These are phyloP conservation scores for Pachliopta kotzebuea DNA, from an alignment of 2,888 invertebrate species.

Conservation along the genomic window DNA sequence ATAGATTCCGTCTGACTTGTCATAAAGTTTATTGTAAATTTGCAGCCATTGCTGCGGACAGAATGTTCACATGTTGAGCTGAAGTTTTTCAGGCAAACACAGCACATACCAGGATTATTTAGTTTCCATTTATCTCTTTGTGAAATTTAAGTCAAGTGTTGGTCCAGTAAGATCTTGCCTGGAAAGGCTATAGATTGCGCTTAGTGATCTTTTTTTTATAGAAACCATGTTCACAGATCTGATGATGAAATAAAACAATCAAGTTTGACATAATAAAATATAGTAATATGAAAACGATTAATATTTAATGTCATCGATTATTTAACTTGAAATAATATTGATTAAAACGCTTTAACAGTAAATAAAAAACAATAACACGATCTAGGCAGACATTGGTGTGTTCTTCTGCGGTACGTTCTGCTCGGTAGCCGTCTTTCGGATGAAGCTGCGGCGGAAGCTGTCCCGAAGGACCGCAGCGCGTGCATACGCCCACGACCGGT, in stretches of 20 bases:
- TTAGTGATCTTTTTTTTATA: neutral
- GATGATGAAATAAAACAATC: too few relatives aligned
- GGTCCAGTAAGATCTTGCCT: too few relatives aligned
- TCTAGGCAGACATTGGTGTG: constrained; percentile 35
- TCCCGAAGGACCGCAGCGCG: constrained; percentile 40
- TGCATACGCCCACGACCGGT: constrained; percentile 49
- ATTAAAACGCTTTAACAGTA: neutral
- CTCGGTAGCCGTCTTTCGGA: constrained; percentile 34
- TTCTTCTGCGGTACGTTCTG: constrained; percentile 29
- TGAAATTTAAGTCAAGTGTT: too few relatives aligned
- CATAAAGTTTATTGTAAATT: too few relatives aligned
- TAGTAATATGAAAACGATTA: neutral
- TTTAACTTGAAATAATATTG: neutral
- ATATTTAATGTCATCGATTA: neutral
- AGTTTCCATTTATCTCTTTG: too few relatives aligned
- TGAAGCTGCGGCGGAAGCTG: constrained; percentile 47
- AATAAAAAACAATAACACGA: neutral
- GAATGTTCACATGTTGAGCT: too few relatives aligned
- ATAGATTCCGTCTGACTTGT: too few relatives aligned
- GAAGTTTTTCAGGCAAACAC: too few relatives aligned
- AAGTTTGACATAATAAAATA: neutral
- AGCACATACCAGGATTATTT: too few relatives aligned
- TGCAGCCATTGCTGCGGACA: too few relatives aligned
- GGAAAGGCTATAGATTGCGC: neutral
- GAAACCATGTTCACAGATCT: too few relatives aligned